Percentiles rank a stretch among this genome's conserved stretches.
Conservation (phyloP, 2,888 invertebrate species). For the Lasioglossum zephyrum region DNA sequence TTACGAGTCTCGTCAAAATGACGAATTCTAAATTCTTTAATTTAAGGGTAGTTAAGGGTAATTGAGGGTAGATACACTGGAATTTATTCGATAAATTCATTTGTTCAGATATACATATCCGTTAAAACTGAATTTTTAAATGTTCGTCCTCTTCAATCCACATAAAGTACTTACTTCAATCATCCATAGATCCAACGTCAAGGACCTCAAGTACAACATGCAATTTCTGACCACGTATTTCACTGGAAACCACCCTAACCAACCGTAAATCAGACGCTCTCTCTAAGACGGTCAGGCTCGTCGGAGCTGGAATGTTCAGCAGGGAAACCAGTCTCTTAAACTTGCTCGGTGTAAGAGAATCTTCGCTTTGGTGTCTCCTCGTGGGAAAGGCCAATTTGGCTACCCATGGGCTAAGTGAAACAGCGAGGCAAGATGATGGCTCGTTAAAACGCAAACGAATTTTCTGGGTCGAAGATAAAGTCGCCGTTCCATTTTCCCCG, state of each 20-base stretch:
- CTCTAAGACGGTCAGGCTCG: conserved; percentile 3
- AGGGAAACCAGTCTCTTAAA: conserved; percentile 23
- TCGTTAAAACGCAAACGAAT: conserved; percentile 23
- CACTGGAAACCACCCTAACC: conserved; percentile 2
- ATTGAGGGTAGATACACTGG: background rate
- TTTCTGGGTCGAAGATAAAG: background rate
- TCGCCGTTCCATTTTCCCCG: background rate
- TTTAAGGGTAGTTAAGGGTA: background rate
- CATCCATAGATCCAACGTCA: background rate
- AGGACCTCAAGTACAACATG: background rate
- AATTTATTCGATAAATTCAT: background rate
- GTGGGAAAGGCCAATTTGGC: conserved; percentile 33
- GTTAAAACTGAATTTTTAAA: background rate
- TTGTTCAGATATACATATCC: background rate
- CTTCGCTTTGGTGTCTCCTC: conserved; percentile 20
- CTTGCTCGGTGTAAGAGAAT: conserved; percentile 12
- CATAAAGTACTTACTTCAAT: background rate
- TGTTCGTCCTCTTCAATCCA: background rate
- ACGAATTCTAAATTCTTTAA: background rate
- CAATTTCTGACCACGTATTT: background rate
- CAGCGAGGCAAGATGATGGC: conserved; percentile 7
- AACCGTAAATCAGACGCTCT: conserved; percentile 1
- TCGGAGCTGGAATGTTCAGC: conserved; percentile 1
- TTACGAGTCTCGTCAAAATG: background rate
- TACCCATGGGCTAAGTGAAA: conserved; percentile 13